Percentiles rank a stretch among this genome's conserved stretches.
phyloP scores from a whole-genome alignment of 2,113 vertebrate species.

The Oreochromis aureus region DNA sequence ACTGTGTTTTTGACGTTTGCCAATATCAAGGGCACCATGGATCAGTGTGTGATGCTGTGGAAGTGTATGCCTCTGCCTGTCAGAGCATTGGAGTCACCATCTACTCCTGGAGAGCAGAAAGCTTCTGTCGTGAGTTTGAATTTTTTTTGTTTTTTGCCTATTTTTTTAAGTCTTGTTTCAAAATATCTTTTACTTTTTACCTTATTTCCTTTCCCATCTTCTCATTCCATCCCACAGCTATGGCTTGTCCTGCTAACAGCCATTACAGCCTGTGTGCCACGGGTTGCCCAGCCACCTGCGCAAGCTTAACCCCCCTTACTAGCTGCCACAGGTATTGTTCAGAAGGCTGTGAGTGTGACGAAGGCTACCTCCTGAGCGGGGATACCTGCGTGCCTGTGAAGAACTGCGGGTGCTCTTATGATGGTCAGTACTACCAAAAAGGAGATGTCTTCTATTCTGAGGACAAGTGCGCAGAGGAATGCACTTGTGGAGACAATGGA shows the following conservation, averaged over 20 bases:
- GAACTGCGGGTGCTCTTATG: conserved; percentile 74
- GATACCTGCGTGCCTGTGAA: conserved; percentile 65
- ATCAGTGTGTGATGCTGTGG: conserved; percentile 53
- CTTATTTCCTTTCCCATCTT: neutral
- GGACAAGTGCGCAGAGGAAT: conserved; percentile 44
- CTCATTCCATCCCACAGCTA: conserved; percentile 52
- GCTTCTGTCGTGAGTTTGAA: conserved; percentile 66
- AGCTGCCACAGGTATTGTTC: conserved; percentile 59
- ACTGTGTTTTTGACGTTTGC: conserved; percentile 64
- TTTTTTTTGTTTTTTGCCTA: neutral
- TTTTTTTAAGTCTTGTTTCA: neutral
- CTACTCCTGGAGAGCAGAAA: conserved; percentile 45
- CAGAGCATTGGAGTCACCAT: conserved; percentile 49
- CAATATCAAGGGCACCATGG: conserved; percentile 34
- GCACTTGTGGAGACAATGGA: conserved; percentile 60
- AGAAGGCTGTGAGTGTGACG: conserved; percentile 77
- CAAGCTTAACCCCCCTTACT: neutral
- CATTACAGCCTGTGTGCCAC: conserved; percentile 70
- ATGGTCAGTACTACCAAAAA: conserved; percentile 66
- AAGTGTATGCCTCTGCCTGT: conserved; percentile 52
- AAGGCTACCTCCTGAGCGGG: conserved; percentile 67
- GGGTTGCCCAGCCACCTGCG: conserved; percentile 67
- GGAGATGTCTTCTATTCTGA: conserved; percentile 62
- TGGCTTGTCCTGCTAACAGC: conserved; percentile 70
- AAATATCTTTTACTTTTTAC: neutral